Base-by-base conservation (phyloP, 2,888 invertebrate species). In the Cacoxenus indagator region DNA sequence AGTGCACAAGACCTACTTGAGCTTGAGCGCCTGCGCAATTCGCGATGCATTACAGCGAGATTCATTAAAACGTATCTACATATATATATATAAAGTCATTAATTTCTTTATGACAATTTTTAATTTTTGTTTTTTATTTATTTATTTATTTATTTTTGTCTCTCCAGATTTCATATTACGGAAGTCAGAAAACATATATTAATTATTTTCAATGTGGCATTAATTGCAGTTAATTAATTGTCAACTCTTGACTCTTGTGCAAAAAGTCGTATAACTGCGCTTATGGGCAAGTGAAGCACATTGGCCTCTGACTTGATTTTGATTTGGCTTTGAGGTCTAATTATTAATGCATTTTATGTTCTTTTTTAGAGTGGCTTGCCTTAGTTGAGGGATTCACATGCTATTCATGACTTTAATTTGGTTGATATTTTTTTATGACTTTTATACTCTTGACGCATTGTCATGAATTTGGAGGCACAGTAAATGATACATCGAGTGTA, bases 141-240 rank as follows among this genome's bases (percentile, higher is more conserved):
- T 0, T 31, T 31, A 11, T 48, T 48, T n/a, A 6, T 48, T 48
- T 37, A 8, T 37, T 37, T 37, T 37, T 37, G 37, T 37, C 37
- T 37, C 14, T 37, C 37, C 2, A 14, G 26, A 24, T 55, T 55
- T 55, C 26, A 14, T 55, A 26, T 26, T 29, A 57, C 48, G 48
- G 17, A 48, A 48, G 48, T 48, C 48, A 22, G 27, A 24, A 51
- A 48, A 31, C n/a, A 37, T 19, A 45, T 31, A 48, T 45, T 66
- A 71, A 26, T 68, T 68, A 61, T 70, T 51, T 31, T 54, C 19
- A 19, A 45, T 54, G 9, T 9, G 46, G 59, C 54, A 29, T 26
- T 19, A 48, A 11, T 45, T 26, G 26, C 54, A 29, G 26, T 37
- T 54, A 66, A 66, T 70, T 70, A 70, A 68, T 67, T 43, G 37